A percentile compares a stretch with the other conserved stretches of the same genome.
Conservation (phyloP, 2,113 vertebrate genomes). For the Strigops habroptila region DNA sequence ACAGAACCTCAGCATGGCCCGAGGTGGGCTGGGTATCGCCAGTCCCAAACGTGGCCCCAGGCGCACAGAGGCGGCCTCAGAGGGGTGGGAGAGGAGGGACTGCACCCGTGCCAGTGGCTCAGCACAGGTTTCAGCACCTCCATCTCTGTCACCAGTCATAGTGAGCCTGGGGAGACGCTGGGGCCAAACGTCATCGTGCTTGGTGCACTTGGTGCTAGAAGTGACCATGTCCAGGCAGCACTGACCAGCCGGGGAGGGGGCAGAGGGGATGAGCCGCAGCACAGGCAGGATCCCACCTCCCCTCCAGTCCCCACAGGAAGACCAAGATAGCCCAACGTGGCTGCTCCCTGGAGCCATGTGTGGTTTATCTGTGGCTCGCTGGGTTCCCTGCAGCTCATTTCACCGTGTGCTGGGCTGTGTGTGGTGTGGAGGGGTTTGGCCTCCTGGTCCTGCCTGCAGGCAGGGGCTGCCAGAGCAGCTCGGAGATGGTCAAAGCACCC, state of each 20-base stretch:
- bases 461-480: not conserved
- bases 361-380: not conserved
- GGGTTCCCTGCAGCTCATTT: not conserved
- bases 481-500: fast-evolving
- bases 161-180: fast-evolving
- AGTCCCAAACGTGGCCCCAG: not conserved
- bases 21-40: not conserved
- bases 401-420: fast-evolving
- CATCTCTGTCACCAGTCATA: fast-evolving
- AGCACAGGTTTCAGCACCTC: not conserved
- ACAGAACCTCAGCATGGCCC: not conserved
- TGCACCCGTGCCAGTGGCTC: not conserved
- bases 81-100: not conserved
- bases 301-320: not conserved
- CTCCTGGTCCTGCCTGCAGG: fast-evolving
- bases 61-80: not conserved
- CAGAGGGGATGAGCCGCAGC: not conserved
- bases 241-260: not conserved
- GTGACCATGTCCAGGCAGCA: fast-evolving
- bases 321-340: not conserved
- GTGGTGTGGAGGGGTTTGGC: fast-evolving
- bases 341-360: not conserved
- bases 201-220: not conserved
- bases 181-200: fast-evolving
- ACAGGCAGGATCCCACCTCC: not conserved